Evolutionary conservation across 2,113 vertebrate species (phyloP), one percentile per base, ranked within the genome.

Genomic region (Jacana jacana): DNA sequence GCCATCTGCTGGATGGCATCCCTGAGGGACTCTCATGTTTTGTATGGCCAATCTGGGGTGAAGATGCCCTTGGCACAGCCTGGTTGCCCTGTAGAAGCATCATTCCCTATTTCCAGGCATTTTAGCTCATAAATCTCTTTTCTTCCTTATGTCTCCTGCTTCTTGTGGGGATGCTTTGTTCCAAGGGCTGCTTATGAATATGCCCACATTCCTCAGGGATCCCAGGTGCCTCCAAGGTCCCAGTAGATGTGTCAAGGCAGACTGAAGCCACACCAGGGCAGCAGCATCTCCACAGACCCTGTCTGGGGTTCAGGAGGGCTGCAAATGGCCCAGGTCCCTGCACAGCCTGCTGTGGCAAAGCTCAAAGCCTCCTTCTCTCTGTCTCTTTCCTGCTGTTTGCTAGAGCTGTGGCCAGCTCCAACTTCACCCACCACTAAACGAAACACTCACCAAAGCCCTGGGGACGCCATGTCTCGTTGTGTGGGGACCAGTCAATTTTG

Each of bases 381-480:
- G 27, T 55, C 9, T 0, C 13, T 48, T 40, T 17, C 66, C 66
- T 73, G 51, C 58, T 23, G 1, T 70, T 81, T 81, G 17, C 30
- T 69, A n/a, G 66, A 46, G 35, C 52, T 88, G 40, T 57, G 63
- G 17, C 39, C 87, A 71, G 10, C 14, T 78, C n/a, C 42, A 35
- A 9, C 54, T 77, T 89, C n/a, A 55, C 20, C 79, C 57, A 40
- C 20, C 1, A 3, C 54, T 7, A 28, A 73, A n/a, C 1, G 1
- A 76, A 89, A 42, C 42, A 84, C 66, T 72, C 86, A 65, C 54
- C 71, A 51, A 89, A 92, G 49, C 86, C 71, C 90, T 61, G 65
- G 86, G 86, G 80, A 94, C 0, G 3, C 20, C 1, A 1, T 15
- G 4, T 44, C 77, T 93, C 0, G 0, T 16, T 49, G 27, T 52